Base-by-base conservation (phyloP, 2,113 vertebrate genomes). In the Patagioenas fasciata region DNA sequence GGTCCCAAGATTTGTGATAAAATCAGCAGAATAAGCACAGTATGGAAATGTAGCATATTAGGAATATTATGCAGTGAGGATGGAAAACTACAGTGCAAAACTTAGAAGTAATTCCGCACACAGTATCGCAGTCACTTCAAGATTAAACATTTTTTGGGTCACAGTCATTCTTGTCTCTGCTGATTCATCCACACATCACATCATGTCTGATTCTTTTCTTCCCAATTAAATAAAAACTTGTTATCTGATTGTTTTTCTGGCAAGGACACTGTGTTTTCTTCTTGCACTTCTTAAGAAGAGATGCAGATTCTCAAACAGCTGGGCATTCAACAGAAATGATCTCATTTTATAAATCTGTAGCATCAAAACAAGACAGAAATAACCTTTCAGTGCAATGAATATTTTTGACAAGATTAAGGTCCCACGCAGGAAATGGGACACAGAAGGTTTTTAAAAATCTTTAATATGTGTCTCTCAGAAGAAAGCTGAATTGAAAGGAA, bases 301-400 rank as follows among this genome's bases (percentile, higher is more conserved):
- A 90, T 78, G 40, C 19, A 81, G 73, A 90, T 94, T 89, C 85
- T 86, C 80, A 58, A 93, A 90, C 69, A 91, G 85, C 88, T 94
- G 90, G 88, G 73, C 64, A 86, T 88, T 62, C 75, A 81, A 24
- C 69, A 92, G 75, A 90, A 95, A 67, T 96, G 57, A 97, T 78
- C 90, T 96, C 93, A 96, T 85, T 88, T 88, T 71, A 91, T 53
- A 86, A 92, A 87, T 95, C 91, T 75, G 88, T 74, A 86, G 57
- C 14, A 0, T 81, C 85, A 95, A 96, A 96, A 95, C 88, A 95
- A 93, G 93, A 86, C 80, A 95, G 91, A 96, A 91, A 93, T 86
- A 97, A 84, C 65, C 81, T 82, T 65, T 67, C 40, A 87, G 78
- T 57, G 64, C 73, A 87, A 60, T 50, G 57, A 84, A 15, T 89